phyloP scores from a whole-genome alignment of 2,113 vertebrate genomes.

The Myotis brandtii region DNA sequence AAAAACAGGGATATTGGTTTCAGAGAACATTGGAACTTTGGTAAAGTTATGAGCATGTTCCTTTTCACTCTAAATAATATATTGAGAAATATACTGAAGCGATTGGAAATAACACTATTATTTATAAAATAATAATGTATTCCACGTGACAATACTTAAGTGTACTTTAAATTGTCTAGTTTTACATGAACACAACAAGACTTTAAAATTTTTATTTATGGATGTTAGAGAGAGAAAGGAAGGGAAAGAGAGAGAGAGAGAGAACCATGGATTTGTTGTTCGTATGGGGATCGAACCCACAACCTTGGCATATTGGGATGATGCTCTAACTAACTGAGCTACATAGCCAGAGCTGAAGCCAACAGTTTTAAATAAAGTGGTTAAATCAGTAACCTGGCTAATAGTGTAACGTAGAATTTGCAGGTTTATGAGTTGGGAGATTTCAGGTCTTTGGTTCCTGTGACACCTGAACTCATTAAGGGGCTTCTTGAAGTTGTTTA shows the following conservation, averaged over 20 bases:
- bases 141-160: neutral
- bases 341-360: too few species aligned
- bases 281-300: neutral
- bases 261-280: neutral
- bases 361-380: neutral
- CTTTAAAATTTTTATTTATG: neutral
- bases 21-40: neutral
- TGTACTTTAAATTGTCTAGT: neutral
- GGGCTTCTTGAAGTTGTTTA: neutral
- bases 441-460: neutral
- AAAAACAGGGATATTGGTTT: neutral
- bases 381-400: neutral
- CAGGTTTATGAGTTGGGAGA: neutral
- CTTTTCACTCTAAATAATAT: constrained; percentile 12
- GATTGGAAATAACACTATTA: neutral
- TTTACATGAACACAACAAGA: neutral
- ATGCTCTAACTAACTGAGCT: neutral
- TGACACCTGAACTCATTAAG: neutral
- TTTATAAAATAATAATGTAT: constrained; percentile 10
- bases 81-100: constrained; percentile 16
- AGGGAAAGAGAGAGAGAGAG: too few species aligned
- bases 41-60: neutral
- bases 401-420: neutral
- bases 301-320: neutral
- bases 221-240: neutral